A percentile compares a stretch with the other conserved stretches of the same genome.
phyloP scores from a whole-genome alignment of 2,888 invertebrate species.

The Drosophila hamatofila region DNA sequence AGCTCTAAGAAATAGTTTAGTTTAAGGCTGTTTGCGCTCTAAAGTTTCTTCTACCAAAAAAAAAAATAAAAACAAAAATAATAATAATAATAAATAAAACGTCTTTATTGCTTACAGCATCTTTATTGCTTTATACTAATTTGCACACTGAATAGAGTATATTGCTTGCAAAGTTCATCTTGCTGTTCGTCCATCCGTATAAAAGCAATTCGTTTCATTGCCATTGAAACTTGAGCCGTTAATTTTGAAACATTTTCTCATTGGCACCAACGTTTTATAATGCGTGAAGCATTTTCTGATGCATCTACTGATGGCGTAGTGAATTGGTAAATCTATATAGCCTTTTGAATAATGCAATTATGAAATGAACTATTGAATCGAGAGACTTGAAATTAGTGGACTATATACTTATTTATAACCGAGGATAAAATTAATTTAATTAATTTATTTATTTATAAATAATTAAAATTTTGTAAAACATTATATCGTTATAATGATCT shows the following conservation, averaged over 20 bases:
- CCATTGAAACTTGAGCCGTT: not conserved
- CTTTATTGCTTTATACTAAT: too few relatives aligned
- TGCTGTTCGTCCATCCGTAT: not conserved
- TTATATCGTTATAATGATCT: too few relatives aligned
- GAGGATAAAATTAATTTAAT: too few relatives aligned
- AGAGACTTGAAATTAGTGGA: not conserved
- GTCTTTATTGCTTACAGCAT: too few relatives aligned
- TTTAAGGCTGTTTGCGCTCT: not conserved
- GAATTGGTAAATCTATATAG: not conserved
- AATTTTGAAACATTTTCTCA: not conserved
- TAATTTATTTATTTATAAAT: too few relatives aligned
- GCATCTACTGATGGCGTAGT: not conserved
- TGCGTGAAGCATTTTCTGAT: not conserved
- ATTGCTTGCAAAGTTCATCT: too few relatives aligned
- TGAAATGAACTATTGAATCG: not conserved
- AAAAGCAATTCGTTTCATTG: not conserved
- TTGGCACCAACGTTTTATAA: not conserved
- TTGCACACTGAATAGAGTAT: not conserved
- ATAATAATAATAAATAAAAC: too few relatives aligned
- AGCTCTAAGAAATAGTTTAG: too few relatives aligned
- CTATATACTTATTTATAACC: too few relatives aligned
- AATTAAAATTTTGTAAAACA: too few relatives aligned
- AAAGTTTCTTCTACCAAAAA: too few relatives aligned
- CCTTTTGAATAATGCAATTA: not conserved
- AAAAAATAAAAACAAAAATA: too few relatives aligned